A percentile compares a stretch with the other conserved stretches of the same genome.
Conservation (phyloP, 2,888 invertebrate species). For the Hedychridium roseum region DNA sequence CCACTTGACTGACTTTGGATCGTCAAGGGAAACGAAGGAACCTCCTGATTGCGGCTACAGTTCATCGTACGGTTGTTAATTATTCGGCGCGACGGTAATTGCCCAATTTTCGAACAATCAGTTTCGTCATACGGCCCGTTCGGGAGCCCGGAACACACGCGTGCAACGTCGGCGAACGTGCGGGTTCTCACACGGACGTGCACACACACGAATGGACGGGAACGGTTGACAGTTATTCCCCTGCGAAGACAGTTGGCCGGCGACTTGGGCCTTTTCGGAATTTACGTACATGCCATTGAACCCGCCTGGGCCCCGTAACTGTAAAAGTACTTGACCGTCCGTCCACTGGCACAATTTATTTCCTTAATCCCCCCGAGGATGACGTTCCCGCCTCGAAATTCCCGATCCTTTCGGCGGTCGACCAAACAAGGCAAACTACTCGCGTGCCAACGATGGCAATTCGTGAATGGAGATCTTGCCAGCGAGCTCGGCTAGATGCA, state of each 20-base stretch:
- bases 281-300: neutral
- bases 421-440: no score
- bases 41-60: neutral
- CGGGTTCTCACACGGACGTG: neutral
- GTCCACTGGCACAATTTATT: neutral
- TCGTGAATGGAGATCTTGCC: no score
- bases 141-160: conserved; percentile 15
- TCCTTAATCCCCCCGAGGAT: neutral
- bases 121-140: conserved; percentile 9
- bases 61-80: no score
- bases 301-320: conserved; percentile 19
- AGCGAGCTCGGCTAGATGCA: no score
- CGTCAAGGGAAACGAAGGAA: neutral
- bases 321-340: conserved; percentile 10
- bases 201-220: neutral
- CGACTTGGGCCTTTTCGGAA: conserved; percentile 20
- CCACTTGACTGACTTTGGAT: no score
- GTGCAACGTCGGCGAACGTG: conserved; percentile 4
- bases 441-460: no score
- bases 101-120: conserved; percentile 17
- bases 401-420: no score
- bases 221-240: conserved; percentile 25
- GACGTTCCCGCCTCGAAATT: no score
- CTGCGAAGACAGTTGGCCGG: neutral
- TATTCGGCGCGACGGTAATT: conserved; percentile 10